A percentile compares a stretch with the other conserved stretches of the same genome.
Evolutionary conservation across 2,113 vertebrate genomes (phyloP).

Genomic region (Martes martes): DNA sequence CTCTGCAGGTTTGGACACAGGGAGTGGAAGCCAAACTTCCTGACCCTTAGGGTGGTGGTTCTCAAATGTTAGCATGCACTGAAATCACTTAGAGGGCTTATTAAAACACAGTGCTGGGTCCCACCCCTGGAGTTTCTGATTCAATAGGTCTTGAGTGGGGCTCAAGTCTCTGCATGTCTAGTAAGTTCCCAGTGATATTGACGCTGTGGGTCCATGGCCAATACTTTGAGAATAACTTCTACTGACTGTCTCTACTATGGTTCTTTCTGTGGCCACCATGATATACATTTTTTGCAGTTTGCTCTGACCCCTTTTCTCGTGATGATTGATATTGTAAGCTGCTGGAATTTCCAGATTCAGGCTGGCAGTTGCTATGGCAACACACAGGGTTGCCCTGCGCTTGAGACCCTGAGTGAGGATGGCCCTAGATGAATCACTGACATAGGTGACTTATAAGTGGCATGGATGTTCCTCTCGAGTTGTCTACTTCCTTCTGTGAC

Average conservation of each 20-base stretch:
- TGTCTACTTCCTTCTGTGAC: constrained; percentile 43
- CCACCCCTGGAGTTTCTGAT: neutral
- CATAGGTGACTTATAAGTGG: constrained; percentile 52
- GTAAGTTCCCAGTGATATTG: neutral
- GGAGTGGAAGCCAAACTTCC: neutral
- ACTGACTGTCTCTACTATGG: neutral
- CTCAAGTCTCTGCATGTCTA: neutral
- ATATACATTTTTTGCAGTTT: constrained; percentile 30
- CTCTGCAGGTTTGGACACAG: neutral
- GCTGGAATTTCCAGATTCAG: constrained; percentile 59
- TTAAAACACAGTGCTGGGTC: neutral
- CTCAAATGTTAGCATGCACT: neutral
- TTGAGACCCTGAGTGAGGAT: constrained; percentile 32
- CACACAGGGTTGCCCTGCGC: constrained; percentile 22
- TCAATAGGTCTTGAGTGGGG: neutral
- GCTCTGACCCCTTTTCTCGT: constrained; percentile 37
- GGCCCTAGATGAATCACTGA: constrained; percentile 47
- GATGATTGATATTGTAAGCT: constrained; percentile 57
- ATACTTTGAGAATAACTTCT: neutral
- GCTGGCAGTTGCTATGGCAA: constrained; percentile 63
- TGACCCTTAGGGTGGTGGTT: neutral
- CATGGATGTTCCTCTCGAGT: constrained; percentile 18
- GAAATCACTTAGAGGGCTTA: neutral
- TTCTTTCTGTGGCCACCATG: neutral
- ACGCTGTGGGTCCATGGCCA: neutral